Base-by-base conservation (phyloP, 2,888 invertebrate species). In the Phengaris arion region DNA sequence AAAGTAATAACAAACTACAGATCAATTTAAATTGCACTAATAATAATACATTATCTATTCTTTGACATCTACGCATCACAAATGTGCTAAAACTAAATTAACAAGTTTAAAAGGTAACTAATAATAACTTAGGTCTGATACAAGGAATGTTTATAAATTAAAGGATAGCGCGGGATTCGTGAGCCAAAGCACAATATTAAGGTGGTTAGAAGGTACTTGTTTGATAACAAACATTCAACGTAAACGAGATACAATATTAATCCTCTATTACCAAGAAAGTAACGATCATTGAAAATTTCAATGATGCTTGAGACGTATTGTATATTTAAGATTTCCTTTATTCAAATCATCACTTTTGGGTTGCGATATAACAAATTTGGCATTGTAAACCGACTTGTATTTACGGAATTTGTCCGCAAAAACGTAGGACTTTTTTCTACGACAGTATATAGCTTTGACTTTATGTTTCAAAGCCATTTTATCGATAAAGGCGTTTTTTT, bases 391-490 rank as follows among this genome's bases (percentile, higher is more conserved):
- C 52, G 92, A 90, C 84, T 89, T 92, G 83, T 93, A 93, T 81
- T 92, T 93, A 78, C 86, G 83, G 81, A 92, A 91, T 78, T 88
- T 89, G 80, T 93, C 92, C 70, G 87, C 85, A 79, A 91, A 85
- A 75, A 93, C 89, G 81, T 85, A 93, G 5, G 85, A 83, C 59
- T 87, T 89, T 82, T 89, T 91, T 79, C 92, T 87, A 77, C 91
- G 86, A 79, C 83, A 93, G 78, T 85, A 93, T 64, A 92, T 82
- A 77, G 93, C 93, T 81, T 85, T 88, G 6, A 83, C 86, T 82
- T 92, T 91, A 55, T 88, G 91, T 80, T 82, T 89, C 5, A 85
- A 79, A 52, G 90, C 90, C 94, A 94, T 94, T 85, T 89, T 90
- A 79, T 94, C 94, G 79, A 94, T 88, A 78, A 92, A 90, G 80